Evolutionary conservation across 2,113 vertebrate genomes (phyloP).

Genomic region (Caranx melampygus): DNA sequence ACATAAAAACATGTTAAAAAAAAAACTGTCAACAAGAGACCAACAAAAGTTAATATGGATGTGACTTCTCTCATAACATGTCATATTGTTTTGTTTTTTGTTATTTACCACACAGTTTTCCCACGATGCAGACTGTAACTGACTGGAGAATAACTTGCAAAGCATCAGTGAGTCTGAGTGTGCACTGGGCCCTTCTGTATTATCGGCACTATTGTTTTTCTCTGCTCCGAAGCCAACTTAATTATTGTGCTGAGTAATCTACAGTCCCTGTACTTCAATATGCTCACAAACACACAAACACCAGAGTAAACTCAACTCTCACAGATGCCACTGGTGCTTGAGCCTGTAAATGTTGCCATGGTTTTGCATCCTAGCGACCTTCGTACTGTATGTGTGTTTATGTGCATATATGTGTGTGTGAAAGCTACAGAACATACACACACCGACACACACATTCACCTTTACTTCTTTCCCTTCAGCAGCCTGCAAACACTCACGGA

Average conservation of each 20-base stretch:
- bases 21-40: too few species aligned
- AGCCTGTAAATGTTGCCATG: slow-evolving; percentile 68
- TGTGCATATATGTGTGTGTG: slow-evolving; percentile 27
- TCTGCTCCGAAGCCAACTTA: slow-evolving; percentile 58
- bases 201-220: slow-evolving; percentile 39
- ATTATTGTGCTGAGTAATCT: slow-evolving; percentile 67
- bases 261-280: slow-evolving; percentile 50
- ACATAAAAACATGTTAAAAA: too few species aligned
- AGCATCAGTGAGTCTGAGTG: slow-evolving; percentile 30
- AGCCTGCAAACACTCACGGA: slow-evolving; percentile 71
- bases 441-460: slow-evolving; percentile 45
- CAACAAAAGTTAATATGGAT: not conserved
- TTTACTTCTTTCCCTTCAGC: slow-evolving; percentile 70
- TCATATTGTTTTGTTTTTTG: slow-evolving; percentile 10
- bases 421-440: slow-evolving; percentile 22
- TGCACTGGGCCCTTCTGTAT: slow-evolving; percentile 15
- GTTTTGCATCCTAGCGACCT: slow-evolving; percentile 66
- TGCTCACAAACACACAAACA: slow-evolving; percentile 53
- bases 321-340: slow-evolving; percentile 46
- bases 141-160: slow-evolving; percentile 43
- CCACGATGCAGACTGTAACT: slow-evolving; percentile 14
- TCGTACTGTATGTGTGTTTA: slow-evolving; percentile 23
- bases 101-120: not conserved
- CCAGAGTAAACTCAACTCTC: slow-evolving; percentile 34
- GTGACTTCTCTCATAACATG: not conserved